Evolutionary conservation across 2,113 vertebrate genomes (phyloP).

Genomic region (Butastur rufipennis): DNA sequence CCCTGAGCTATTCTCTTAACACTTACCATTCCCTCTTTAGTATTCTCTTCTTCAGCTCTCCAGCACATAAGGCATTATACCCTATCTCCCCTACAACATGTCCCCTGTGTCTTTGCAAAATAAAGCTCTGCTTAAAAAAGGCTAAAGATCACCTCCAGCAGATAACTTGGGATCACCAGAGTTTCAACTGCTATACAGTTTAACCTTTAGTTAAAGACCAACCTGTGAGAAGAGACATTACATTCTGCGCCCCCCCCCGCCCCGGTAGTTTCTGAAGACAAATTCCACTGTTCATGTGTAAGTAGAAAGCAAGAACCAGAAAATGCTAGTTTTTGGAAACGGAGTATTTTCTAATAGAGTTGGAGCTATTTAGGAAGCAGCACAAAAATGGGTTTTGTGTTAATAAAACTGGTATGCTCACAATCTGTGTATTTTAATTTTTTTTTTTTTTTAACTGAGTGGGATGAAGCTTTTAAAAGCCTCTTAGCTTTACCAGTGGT

Average conservation of each 20-base stretch:
- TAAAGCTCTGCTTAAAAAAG: background rate
- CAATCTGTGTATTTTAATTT: background rate
- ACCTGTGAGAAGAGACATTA: background rate
- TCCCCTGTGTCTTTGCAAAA: background rate
- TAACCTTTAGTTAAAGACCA: background rate
- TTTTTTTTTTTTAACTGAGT: background rate
- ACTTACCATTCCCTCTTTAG: background rate
- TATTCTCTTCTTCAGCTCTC: background rate
- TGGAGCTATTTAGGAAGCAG: background rate
- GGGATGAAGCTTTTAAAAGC: background rate
- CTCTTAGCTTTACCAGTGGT: background rate
- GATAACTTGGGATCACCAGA: background rate
- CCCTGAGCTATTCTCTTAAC: background rate
- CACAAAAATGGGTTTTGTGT: background rate
- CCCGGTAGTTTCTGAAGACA: background rate
- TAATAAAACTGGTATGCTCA: background rate
- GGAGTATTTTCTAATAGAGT: background rate
- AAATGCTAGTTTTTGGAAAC: background rate
- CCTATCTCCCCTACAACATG: too few species aligned
- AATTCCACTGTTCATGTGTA: background rate
- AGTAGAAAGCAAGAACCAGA: background rate
- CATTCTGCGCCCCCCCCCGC: background rate
- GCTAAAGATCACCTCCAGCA: background rate
- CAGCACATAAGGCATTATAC: background rate
- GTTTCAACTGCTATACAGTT: background rate